Evolutionary conservation across 2,888 invertebrate species (phyloP).

Genomic region (Clusia tigrina): DNA sequence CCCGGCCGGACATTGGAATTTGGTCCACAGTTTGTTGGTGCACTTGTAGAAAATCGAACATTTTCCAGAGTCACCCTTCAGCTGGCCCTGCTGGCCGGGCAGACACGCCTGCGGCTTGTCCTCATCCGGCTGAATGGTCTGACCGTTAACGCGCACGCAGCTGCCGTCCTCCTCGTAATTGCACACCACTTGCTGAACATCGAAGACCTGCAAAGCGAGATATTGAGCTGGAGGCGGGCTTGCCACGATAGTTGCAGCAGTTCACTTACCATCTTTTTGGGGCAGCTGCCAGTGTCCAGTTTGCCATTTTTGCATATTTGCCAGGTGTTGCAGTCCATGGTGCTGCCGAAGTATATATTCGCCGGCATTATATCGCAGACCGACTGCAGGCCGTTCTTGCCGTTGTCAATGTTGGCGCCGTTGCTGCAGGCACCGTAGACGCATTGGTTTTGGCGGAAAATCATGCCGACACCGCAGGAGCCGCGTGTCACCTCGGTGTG

Average conservation of each 20-base stretch:
- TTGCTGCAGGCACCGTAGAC: conserved; percentile 26
- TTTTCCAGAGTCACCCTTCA: conserved; percentile 15
- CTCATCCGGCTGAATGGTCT: conserved; percentile 18
- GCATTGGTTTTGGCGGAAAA: conserved; percentile 22
- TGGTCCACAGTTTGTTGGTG: conserved; percentile 19
- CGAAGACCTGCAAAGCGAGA: conserved; percentile 31
- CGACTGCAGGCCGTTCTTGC: not conserved
- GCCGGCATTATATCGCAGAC: conserved; percentile 38
- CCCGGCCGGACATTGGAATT: conserved; percentile 22
- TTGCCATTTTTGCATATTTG: conserved; percentile 23
- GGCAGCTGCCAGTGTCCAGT: conserved; percentile 28
- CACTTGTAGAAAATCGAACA: conserved; percentile 36
- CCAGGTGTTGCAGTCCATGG: conserved; percentile 35
- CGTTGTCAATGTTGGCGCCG: conserved; percentile 36
- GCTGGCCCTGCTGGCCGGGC: not conserved
- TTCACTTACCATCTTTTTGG: not conserved
- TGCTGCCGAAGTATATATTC: conserved; percentile 38
- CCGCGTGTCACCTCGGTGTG: conserved; percentile 25
- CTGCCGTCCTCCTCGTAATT: conserved; percentile 23
- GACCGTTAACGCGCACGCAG: conserved; percentile 35
- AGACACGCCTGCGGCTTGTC: conserved; percentile 9
- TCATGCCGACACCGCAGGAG: conserved; percentile 29
- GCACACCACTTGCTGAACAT: conserved; percentile 33
- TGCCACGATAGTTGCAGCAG: not conserved
- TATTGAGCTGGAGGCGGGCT: not conserved